Evolutionary conservation across 2,888 invertebrate species (phyloP).

Genomic region (Quadriops clusia): DNA sequence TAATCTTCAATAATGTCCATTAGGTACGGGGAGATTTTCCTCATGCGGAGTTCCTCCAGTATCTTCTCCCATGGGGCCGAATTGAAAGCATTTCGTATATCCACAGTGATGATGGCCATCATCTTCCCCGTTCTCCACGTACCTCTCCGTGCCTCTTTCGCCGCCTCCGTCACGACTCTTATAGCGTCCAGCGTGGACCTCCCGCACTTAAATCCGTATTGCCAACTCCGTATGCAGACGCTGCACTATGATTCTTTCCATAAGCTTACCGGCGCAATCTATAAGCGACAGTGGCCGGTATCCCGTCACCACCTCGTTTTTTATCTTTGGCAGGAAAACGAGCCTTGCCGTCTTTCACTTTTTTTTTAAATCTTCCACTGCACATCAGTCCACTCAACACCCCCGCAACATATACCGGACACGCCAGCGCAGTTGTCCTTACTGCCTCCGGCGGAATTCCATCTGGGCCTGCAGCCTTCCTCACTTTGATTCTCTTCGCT

Average conservation of each 20-base stretch:
- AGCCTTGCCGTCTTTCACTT: background rate
- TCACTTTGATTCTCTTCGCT: no score
- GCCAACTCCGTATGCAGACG: background rate
- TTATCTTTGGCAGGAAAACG: background rate
- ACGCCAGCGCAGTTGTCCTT: background rate
- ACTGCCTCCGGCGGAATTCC: background rate
- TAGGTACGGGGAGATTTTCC: background rate
- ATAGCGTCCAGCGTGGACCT: no score
- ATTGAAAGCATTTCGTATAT: no score
- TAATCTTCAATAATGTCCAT: constrained; percentile 5
- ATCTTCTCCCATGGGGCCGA: no score
- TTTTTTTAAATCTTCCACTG: background rate
- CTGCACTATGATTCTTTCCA: background rate
- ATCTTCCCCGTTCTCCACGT: no score
- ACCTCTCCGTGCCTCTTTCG: no score
- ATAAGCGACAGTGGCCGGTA: no score
- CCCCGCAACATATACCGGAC: background rate
- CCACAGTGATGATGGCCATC: no score
- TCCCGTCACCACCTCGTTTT: no score
- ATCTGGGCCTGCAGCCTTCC: background rate
- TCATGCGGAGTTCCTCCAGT: background rate
- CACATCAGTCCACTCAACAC: background rate
- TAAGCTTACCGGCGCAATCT: background rate
- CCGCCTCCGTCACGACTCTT: no score
- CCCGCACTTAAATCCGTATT: background rate